A percentile compares a stretch with the other conserved stretches of the same genome.
These are phyloP conservation scores for Drosophila kikkawai DNA, from an alignment of 1,140 invertebrate species.

Conservation along the genomic window DNA sequence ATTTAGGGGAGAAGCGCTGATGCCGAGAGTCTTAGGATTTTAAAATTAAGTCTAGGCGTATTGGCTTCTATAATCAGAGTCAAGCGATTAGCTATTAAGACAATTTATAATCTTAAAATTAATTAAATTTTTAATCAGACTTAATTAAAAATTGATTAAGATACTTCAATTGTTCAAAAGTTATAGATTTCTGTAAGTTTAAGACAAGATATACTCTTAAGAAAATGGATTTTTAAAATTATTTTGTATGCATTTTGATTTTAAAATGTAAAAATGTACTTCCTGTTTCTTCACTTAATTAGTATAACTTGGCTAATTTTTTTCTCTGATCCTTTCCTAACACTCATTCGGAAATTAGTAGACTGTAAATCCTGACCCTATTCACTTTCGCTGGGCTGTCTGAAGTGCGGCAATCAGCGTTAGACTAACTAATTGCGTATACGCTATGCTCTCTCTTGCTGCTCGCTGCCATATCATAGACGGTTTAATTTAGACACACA, in stretches of 20 bases:
- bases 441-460: conserved; percentile 43
- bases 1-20: conserved; percentile 54
- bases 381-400: conserved; percentile 16
- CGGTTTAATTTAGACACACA: conserved; percentile 61
- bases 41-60: conserved; percentile 55
- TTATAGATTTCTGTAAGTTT: too few species aligned
- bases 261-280: too few species aligned
- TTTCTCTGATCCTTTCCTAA: too few species aligned
- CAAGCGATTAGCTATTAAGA: conserved; percentile 1
- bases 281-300: background rate
- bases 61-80: conserved; percentile 33
- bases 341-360: background rate
- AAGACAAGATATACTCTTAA: too few species aligned
- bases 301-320: background rate
- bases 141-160: too few species aligned
- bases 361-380: background rate
- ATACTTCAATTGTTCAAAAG: too few species aligned
- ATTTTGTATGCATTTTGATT: too few species aligned
- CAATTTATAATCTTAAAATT: background rate
- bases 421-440: conserved; percentile 76
- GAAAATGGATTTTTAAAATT: too few species aligned
- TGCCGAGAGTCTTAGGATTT: conserved; percentile 44
- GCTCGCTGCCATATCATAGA: conserved; percentile 55
- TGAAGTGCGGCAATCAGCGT: conserved; percentile 56
- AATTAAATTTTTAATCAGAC: background rate